phyloP scores from a whole-genome alignment of 2,797 vertebrate genomes.

The Gadopsis marmoratus region DNA sequence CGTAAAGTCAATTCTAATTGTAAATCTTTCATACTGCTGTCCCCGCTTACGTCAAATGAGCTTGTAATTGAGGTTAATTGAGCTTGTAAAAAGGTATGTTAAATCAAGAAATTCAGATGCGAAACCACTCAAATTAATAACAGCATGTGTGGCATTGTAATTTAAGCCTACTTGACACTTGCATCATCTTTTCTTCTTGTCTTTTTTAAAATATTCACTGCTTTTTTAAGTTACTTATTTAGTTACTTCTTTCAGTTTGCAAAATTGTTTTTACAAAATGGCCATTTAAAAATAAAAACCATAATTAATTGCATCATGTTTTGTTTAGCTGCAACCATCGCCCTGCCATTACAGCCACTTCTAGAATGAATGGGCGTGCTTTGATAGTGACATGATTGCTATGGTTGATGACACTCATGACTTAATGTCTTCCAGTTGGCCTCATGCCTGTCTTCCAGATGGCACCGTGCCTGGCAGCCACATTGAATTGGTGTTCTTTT shows the following conservation, averaged over 20 bases:
- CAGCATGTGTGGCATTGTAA: not conserved
- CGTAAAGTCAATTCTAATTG: not conserved
- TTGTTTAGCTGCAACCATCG: conserved; percentile 49
- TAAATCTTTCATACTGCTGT: not conserved
- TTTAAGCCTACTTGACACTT: not conserved
- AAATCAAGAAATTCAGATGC: conserved; percentile 6
- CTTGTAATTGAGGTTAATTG: not conserved
- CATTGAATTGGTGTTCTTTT: conserved; percentile 63
- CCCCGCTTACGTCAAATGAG: not conserved
- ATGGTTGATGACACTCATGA: conserved; percentile 83
- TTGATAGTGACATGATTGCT: conserved; percentile 83
- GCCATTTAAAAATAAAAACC: conserved; percentile 40
- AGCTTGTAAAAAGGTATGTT: not conserved
- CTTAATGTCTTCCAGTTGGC: conserved; percentile 84
- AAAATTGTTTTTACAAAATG: conserved; percentile 14
- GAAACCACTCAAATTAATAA: not conserved
- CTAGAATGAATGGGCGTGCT: conserved; percentile 66
- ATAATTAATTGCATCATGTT: conserved; percentile 45
- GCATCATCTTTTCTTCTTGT: not conserved
- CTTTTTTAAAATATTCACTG: not conserved
- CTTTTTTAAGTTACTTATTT: too few species aligned
- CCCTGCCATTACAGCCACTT: conserved; percentile 62
- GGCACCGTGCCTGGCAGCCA: conserved; percentile 79
- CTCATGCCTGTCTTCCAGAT: conserved; percentile 82
- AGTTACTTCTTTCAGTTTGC: not conserved